Evolutionary conservation across 2,113 vertebrate genomes (phyloP).

Genomic region (Micromys minutus): DNA sequence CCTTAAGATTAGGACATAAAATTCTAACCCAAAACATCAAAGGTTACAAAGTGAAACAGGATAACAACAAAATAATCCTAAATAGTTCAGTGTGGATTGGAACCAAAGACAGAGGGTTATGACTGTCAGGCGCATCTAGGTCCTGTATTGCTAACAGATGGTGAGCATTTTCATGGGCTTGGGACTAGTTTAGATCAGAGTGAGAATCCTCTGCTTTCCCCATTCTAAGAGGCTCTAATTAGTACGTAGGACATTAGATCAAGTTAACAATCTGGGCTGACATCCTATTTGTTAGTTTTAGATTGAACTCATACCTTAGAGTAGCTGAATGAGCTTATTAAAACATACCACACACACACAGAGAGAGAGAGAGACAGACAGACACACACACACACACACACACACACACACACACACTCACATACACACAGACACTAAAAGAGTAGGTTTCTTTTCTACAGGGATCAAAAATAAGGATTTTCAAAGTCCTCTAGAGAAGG

Average conservation of each 20-base stretch:
- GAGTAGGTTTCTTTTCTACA: slow-evolving; percentile 72
- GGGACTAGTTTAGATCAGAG: slow-evolving; percentile 77
- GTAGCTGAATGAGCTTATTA: slow-evolving; percentile 58
- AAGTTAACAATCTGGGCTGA: slow-evolving; percentile 70
- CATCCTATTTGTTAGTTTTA: slow-evolving; percentile 79
- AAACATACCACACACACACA: slow-evolving; percentile 53
- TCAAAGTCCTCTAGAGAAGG: slow-evolving; percentile 75
- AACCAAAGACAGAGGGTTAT: slow-evolving; percentile 56
- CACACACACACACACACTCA: slow-evolving; percentile 41
- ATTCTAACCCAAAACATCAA: slow-evolving; percentile 62
- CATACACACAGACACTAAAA: slow-evolving; percentile 1
- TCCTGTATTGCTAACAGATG: slow-evolving; percentile 78
- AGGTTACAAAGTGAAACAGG: slow-evolving; percentile 42
- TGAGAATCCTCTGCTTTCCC: slow-evolving; percentile 61
- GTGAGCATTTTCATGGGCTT: slow-evolving; percentile 72
- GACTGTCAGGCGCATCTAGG: slow-evolving; percentile 62
- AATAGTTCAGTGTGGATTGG: slow-evolving; percentile 70
- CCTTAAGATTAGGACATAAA: slow-evolving; percentile 49
- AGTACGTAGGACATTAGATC: slow-evolving; percentile 74
- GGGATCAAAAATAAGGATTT: slow-evolving; percentile 77
- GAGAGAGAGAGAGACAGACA: background rate
- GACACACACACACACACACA: slow-evolving; percentile 45
- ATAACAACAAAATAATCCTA: slow-evolving; percentile 66
- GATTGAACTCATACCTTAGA: slow-evolving; percentile 58
- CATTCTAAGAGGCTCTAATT: slow-evolving; percentile 71